phyloP scores from a whole-genome alignment of 2,888 invertebrate species.

The Salticus scenicus region DNA sequence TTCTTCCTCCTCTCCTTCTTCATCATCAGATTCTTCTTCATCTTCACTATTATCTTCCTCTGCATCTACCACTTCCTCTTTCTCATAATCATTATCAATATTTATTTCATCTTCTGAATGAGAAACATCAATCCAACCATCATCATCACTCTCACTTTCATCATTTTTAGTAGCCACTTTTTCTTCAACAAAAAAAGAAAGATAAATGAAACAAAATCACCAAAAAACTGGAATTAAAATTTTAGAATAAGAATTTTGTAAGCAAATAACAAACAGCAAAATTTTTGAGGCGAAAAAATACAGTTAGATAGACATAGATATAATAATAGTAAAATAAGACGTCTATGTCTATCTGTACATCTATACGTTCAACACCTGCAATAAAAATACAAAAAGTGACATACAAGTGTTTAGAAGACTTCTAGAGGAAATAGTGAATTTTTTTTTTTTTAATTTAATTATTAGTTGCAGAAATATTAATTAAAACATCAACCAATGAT shows the following conservation, averaged over 20 bases:
- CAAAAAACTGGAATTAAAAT: neutral
- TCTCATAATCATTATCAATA: neutral
- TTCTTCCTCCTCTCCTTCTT: slow-evolving; percentile 55
- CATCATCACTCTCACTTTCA: slow-evolving; percentile 72
- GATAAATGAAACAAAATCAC: neutral
- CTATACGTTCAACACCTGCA: too few relatives aligned
- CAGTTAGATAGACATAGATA: too few relatives aligned
- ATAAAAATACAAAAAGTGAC: too few relatives aligned
- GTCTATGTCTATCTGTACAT: too few relatives aligned
- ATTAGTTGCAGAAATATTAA: too few relatives aligned
- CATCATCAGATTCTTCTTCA: slow-evolving; percentile 70
- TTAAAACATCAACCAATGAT: too few relatives aligned
- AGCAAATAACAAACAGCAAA: neutral
- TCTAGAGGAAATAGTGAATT: too few relatives aligned
- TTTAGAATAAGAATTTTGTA: neutral
- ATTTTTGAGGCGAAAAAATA: too few relatives aligned
- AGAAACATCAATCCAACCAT: slow-evolving; percentile 65
- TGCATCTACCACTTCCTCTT: neutral
- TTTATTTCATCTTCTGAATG: slow-evolving; percentile 58
- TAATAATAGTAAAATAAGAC: too few relatives aligned
- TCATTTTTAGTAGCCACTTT: slow-evolving; percentile 69
- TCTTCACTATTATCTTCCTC: slow-evolving; percentile 40
- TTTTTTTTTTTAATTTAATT: too few relatives aligned
- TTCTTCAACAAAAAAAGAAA: neutral
- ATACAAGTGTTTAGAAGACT: too few relatives aligned